A percentile compares a stretch with the other conserved stretches of the same genome.
Evolutionary conservation across 1,140 invertebrate species (phyloP).

Genomic region (Belonocnema kinseyi): DNA sequence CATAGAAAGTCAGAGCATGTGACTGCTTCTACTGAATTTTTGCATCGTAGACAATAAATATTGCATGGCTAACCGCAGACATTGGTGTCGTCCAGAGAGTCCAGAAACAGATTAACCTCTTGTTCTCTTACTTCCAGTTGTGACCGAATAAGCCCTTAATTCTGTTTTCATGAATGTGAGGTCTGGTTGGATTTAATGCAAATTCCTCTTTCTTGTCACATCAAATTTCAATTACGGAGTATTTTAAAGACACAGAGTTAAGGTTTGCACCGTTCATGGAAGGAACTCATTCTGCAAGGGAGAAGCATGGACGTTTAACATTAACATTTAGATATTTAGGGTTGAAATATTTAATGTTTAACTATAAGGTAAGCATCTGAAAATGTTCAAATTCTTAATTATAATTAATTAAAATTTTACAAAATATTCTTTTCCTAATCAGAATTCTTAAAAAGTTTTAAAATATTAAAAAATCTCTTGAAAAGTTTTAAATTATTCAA

Average conservation of each 20-base stretch:
- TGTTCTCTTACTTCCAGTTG: constrained; percentile 11
- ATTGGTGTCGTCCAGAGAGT: constrained; percentile 5
- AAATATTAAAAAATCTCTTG: too few species aligned
- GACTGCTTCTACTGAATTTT: constrained; percentile 20
- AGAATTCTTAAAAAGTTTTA: too few species aligned
- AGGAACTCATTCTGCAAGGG: too few species aligned
- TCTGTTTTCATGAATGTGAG: background rate
- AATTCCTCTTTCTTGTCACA: background rate
- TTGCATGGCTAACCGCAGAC: background rate
- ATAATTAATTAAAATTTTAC: too few species aligned
- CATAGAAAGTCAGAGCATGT: constrained; percentile 1
- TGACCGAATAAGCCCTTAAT: background rate
- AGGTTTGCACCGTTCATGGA: too few species aligned
- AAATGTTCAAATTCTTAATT: too few species aligned
- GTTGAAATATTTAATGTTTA: too few species aligned
- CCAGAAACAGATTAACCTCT: constrained; percentile 7
- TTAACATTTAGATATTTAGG: too few species aligned
- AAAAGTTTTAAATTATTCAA: too few species aligned
- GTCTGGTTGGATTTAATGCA: background rate
- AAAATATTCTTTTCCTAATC: too few species aligned
- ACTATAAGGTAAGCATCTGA: too few species aligned
- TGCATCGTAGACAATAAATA: constrained; percentile 21
- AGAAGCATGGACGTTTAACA: too few species aligned
- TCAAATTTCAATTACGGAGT: background rate
- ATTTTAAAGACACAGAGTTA: background rate